A percentile compares a stretch with the other conserved stretches of the same genome.
These are phyloP conservation scores for Parotia lawesii DNA, from an alignment of 2,113 vertebrate genomes.

Conservation along the genomic window DNA sequence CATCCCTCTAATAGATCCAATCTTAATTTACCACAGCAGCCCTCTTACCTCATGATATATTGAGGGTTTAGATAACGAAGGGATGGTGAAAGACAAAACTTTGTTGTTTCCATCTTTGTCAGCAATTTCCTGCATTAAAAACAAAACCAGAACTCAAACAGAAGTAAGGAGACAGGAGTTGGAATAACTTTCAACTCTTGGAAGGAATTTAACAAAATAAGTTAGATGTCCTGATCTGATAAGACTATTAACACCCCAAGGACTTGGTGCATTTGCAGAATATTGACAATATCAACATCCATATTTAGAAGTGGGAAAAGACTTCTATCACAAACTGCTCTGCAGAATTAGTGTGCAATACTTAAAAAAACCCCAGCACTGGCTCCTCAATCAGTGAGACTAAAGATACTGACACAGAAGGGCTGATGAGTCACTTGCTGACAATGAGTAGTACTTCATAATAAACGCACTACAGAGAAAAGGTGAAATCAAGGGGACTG, in stretches of 20 bases:
- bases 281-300: background rate
- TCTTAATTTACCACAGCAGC: background rate
- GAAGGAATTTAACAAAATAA: background rate
- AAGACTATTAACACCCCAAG: background rate
- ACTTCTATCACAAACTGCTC: background rate
- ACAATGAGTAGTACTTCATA: background rate
- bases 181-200: background rate
- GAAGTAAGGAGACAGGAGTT: background rate
- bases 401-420: background rate
- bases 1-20: slow-evolving; percentile 8
- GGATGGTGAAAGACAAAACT: slow-evolving; percentile 94
- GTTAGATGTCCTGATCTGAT: background rate
- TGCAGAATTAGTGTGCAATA: background rate
- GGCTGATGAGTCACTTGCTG: slow-evolving; percentile 25
- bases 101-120: slow-evolving; percentile 98
- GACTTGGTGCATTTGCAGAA: background rate
- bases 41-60: slow-evolving; percentile 94
- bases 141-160: background rate
- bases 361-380: background rate
- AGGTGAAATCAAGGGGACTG: slow-evolving; percentile 36
- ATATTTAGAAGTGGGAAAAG: background rate
- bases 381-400: background rate
- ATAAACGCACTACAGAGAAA: background rate
- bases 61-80: slow-evolving; percentile 95
- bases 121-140: slow-evolving; percentile 87